Evolutionary conservation across 2,797 vertebrate genomes (phyloP), one percentile per base, ranked within the genome.

Genomic region (Nothura maculosa): DNA sequence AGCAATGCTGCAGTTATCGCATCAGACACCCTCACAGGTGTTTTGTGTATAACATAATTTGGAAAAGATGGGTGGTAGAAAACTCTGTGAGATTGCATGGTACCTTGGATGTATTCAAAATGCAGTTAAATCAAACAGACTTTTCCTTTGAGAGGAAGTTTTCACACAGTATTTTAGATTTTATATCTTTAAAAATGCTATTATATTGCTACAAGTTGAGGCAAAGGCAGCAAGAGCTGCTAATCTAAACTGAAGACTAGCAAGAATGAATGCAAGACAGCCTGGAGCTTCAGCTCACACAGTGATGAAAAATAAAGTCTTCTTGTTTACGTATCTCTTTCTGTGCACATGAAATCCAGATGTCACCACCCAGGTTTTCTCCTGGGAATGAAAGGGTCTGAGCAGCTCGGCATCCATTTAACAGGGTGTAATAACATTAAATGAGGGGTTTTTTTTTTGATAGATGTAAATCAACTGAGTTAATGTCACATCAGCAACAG

Each of bases 311-410:
- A 74, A 74, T 22, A 61, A 48, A 13, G 58, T 32, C 43, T 45
- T 66, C 18, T 42, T 68, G 83, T 73, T 60, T 54, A 27, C 14
- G 67, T 34, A 12, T 83, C 19, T 66, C n/a, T 81, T 13, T 79
- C 34, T 55, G 64, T 69, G 62, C 62, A 75, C 10, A 40, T 72
- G 62, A 92, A 93, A 87, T 69, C 62, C 63, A 92, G 74, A 81
- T 0, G 2, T 36, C n/a, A 14, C 38, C 60, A 57, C 0, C 1
- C 8, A 85, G 69, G 55, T 40, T 73, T 63, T 42, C 67, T 42
- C 45, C 34, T 2, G 80, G n/a, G 34, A 87, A 90, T 45, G 54
- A 77, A 91, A 85, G 54, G 9, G 22, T 61, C 72, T 4, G 3
- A 81, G 48, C n/a, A 87, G 48, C 66, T 75, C 69, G 67, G 52